Percentiles rank a stretch among this genome's conserved stretches.
Evolutionary conservation across 1,140 invertebrate genomes (phyloP).

Genomic region (Neodiprion lecontei): DNA sequence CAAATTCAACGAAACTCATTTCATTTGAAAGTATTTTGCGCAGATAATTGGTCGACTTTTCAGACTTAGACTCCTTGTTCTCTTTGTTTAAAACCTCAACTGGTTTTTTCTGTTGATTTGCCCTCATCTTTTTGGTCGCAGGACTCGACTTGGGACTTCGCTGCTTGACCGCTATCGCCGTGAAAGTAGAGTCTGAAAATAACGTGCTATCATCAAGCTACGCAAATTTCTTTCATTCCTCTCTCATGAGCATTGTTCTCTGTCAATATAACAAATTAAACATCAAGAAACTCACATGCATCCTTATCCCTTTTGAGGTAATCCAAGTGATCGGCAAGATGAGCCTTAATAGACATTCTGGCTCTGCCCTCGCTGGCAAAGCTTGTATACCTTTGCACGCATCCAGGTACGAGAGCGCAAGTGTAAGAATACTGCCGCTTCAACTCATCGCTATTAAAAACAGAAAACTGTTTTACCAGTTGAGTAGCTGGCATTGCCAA

Average conservation of each 20-base stretch:
- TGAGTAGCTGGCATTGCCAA: constrained; percentile 62
- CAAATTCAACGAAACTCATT: constrained; percentile 44
- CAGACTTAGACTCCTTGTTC: constrained; percentile 49
- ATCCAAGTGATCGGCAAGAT: constrained; percentile 62
- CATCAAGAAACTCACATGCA: constrained; percentile 38
- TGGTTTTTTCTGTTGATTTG: constrained; percentile 45
- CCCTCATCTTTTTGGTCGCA: constrained; percentile 42
- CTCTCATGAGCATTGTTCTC: not conserved
- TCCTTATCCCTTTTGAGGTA: constrained; percentile 53
- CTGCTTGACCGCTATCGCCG: constrained; percentile 41
- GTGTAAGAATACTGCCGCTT: constrained; percentile 65
- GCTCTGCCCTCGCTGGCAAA: constrained; percentile 68
- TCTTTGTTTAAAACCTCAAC: constrained; percentile 55
- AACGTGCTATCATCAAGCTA: constrained; percentile 15
- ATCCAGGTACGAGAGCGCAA: constrained; percentile 61
- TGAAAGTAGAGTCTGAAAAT: constrained; percentile 47
- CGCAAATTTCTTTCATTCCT: constrained; percentile 14
- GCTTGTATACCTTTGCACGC: constrained; percentile 63
- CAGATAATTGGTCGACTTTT: constrained; percentile 53
- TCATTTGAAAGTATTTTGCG: constrained; percentile 52
- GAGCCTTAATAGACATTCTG: constrained; percentile 62
- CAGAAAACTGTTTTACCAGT: constrained; percentile 66
- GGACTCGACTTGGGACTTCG: constrained; percentile 43
- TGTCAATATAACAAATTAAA: constrained; percentile 13
- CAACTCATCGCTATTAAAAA: constrained; percentile 65